A percentile compares a stretch with the other conserved stretches of the same genome.
These are phyloP conservation scores for Acyrthosiphon pisum DNA, from an alignment of 1,140 invertebrate genomes.

Conservation along the genomic window DNA sequence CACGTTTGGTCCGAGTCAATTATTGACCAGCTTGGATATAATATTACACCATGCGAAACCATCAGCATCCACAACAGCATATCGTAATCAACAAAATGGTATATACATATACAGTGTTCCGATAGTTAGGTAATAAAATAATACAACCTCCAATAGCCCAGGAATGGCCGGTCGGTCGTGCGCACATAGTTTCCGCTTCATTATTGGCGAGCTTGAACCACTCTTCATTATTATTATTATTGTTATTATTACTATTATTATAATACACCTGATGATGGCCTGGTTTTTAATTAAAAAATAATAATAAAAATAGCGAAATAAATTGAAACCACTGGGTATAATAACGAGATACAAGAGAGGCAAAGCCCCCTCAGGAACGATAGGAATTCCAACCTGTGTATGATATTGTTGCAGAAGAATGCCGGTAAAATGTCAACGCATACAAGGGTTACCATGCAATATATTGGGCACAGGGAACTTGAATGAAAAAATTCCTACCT, in stretches of 20 bases:
- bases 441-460: conserved; percentile 36
- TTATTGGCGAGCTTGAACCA: conserved; percentile 16
- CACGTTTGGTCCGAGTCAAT: conserved; percentile 33
- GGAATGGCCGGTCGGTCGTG: conserved; percentile 36
- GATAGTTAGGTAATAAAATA: conserved; percentile 22
- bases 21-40: conserved; percentile 42
- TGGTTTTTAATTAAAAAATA: conserved; percentile 55
- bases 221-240: conserved; percentile 22
- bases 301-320: conserved; percentile 43
- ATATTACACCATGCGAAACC: not conserved
- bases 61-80: not conserved
- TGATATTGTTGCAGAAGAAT: conserved; percentile 53
- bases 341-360: not conserved
- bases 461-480: not conserved
- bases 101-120: not conserved
- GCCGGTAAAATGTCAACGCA: conserved; percentile 51
- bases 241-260: conserved; percentile 9
- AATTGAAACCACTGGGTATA: conserved; percentile 32
- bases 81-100: not conserved
- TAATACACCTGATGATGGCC: not conserved
- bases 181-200: conserved; percentile 44
- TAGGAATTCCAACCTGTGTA: conserved; percentile 34
- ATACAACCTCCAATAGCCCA: not conserved
- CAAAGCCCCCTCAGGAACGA: not conserved
- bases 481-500: conserved; percentile 45